These are phyloP conservation scores for Acanthurus lineatus DNA, from an alignment of 2,797 vertebrate genomes.

Conservation along the genomic window DNA sequence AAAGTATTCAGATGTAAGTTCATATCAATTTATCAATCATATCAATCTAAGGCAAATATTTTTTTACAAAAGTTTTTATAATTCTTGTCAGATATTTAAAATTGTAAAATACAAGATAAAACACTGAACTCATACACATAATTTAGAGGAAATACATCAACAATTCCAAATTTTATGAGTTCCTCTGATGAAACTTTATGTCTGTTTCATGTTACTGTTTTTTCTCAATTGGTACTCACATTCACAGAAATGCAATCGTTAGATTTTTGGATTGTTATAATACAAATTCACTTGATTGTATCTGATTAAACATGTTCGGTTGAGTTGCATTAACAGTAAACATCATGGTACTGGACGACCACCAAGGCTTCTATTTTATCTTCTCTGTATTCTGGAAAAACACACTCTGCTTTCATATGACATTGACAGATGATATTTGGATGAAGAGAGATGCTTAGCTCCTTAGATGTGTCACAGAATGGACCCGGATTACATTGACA, in stretches of 20 bases:
- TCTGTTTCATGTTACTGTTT: constrained; percentile 65
- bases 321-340: constrained; percentile 75
- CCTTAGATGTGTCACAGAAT: constrained; percentile 80
- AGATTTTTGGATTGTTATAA: constrained; percentile 72
- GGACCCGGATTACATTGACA: constrained; percentile 77
- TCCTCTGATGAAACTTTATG: constrained; percentile 23
- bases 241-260: constrained; percentile 61
- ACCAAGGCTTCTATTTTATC: constrained; percentile 70
- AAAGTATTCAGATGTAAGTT: no score
- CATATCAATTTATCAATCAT: no score
- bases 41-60: background rate
- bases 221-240: constrained; percentile 50
- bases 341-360: constrained; percentile 72
- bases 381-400: constrained; percentile 68
- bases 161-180: constrained; percentile 6
- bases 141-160: background rate
- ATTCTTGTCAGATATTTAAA: constrained; percentile 4
- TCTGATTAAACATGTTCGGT: constrained; percentile 77
- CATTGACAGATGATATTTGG: constrained; percentile 87
- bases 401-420: constrained; percentile 80
- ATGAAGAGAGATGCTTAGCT: constrained; percentile 78
- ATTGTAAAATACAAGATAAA: constrained; percentile 4
- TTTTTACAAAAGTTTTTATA: background rate
- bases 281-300: constrained; percentile 78
- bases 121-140: background rate